Evolutionary conservation across 2,888 invertebrate genomes (phyloP), one percentile per base, ranked within the genome.

Genomic region (Patella caerulea): DNA sequence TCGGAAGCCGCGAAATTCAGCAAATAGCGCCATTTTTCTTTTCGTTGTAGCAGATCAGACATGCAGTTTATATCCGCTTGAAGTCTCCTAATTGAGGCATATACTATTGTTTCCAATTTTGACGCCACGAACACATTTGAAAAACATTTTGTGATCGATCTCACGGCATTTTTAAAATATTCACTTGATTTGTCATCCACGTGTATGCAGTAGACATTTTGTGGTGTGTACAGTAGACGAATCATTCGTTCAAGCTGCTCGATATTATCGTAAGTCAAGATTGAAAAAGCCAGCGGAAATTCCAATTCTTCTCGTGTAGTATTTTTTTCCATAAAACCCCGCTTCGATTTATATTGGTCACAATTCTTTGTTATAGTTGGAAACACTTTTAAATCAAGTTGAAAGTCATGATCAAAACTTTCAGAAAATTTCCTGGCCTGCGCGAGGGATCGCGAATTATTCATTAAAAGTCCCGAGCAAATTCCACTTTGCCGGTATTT

Each of bases 141-240:
- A 79, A 90, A 88, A 81, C 90, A 89, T 17, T 79, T 75, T 24
- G 83, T 80, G 7, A 89, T 79, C 3, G 78, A 72, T n/a, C 65
- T 74, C 17, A 88, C 81, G 2, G 86, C 84, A 24, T 82, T 73
- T 56, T 83, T 74, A 70, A 88, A 79, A 5, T 70, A 29, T 2
- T 78, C 74, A 1, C 82, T 72, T 2, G 87, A 73, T 75, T 88
- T 89, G n/a, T 74, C 74, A 73, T 91, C 91, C 0, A 91, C 86
- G 73, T 91, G 91, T 53, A 91, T 82, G 78, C 91, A 91, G 82
- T 90, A 91, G 55, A 85, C 78, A 78, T 91, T 91, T 72, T 91
- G 88, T 12, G 91, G 90, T 14, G 88, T 80, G 78, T 90, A 91
- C 53, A 91, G 86, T 0, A 86, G 79, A 14, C 86, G 80, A 7